Evolutionary conservation across 2,797 vertebrate species (phyloP).

Genomic region (Diplodus sargus): DNA sequence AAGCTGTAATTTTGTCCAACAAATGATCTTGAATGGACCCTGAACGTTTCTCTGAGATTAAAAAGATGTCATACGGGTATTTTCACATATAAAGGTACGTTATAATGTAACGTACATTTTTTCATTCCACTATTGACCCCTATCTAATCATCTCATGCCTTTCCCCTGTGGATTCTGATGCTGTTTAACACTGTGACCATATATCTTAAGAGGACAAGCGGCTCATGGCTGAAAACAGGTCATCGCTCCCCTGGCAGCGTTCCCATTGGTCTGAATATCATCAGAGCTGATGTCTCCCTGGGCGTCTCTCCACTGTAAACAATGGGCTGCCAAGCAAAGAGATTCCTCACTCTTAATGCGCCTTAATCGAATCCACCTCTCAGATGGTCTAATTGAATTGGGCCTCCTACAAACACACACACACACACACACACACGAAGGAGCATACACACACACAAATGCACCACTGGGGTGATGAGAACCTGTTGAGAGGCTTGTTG

Average conservation of each 20-base stretch:
- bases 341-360: constrained; percentile 60
- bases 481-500: constrained; percentile 65
- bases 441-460: constrained; percentile 15
- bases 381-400: constrained; percentile 73
- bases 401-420: constrained; percentile 41
- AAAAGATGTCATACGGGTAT: background rate
- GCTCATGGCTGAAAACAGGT: constrained; percentile 43
- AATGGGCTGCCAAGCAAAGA: constrained; percentile 64
- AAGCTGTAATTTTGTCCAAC: background rate
- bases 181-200: constrained; percentile 38
- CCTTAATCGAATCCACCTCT: constrained; percentile 69
- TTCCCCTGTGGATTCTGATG: constrained; percentile 35
- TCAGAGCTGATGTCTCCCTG: constrained; percentile 56
- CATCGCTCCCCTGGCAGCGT: constrained; percentile 49
- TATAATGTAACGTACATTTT: constrained; percentile 1
- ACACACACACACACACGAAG: constrained; percentile 19
- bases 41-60: constrained; percentile 8
- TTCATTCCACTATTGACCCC: constrained; percentile 39
- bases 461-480: constrained; percentile 42
- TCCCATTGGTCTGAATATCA: constrained; percentile 68
- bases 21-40: constrained; percentile 2
- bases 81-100: background rate
- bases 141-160: constrained; percentile 38
- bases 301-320: constrained; percentile 65
- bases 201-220: constrained; percentile 49